phyloP scores from a whole-genome alignment of 2,888 invertebrate species.

The Chymomyza procnemis region DNA sequence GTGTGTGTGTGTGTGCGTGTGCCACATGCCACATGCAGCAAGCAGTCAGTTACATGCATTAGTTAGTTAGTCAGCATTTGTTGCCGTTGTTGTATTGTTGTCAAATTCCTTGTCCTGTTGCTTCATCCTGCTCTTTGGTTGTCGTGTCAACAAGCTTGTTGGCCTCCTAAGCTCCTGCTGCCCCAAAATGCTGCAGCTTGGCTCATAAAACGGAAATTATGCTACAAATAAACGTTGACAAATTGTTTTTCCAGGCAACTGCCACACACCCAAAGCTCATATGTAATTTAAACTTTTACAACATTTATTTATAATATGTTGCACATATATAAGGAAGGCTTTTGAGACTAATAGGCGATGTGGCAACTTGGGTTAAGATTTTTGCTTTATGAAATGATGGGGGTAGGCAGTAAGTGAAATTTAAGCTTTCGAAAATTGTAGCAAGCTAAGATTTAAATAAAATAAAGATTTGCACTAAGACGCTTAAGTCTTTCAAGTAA shows the following conservation, averaged over 20 bases:
- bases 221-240: slow-evolving; percentile 59
- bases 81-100: slow-evolving; percentile 6
- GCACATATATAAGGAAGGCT: not conserved
- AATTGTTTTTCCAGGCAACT: slow-evolving; percentile 51
- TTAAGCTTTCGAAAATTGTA: not conserved
- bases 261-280: not conserved
- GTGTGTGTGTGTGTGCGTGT: not conserved
- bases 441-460: too few relatives aligned
- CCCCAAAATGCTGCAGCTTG: slow-evolving; percentile 19
- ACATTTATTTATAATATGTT: slow-evolving; percentile 6
- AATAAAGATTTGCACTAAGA: too few relatives aligned
- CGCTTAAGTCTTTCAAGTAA: too few relatives aligned
- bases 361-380: slow-evolving; percentile 12
- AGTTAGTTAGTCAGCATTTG: not conserved
- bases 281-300: slow-evolving; percentile 1
- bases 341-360: not conserved
- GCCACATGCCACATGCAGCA: not conserved
- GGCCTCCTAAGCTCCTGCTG: not conserved
- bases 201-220: slow-evolving; percentile 60
- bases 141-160: not conserved
- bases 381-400: not conserved
- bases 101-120: not conserved
- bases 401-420: not conserved
- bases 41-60: not conserved
- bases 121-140: not conserved